These are phyloP conservation scores for Diglossa cyanea DNA, from an alignment of 2,797 vertebrate genomes.

Conservation along the genomic window DNA sequence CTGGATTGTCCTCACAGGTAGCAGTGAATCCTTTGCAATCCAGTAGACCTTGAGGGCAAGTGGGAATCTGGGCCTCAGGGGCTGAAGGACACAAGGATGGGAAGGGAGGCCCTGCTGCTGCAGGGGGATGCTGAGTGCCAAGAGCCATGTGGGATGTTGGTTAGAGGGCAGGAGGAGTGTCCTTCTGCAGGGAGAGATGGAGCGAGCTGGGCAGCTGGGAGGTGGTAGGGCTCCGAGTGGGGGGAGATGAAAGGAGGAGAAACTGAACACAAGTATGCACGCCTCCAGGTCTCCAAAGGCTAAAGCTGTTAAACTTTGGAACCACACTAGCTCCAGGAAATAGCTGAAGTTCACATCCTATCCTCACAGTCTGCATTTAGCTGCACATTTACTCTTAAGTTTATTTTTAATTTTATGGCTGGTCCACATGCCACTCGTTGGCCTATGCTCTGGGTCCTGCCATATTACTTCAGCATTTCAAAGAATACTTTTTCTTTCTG, in stretches of 20 bases:
- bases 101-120: background rate
- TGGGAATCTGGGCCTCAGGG: rapidly evolving
- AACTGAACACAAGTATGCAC: conserved; percentile 62
- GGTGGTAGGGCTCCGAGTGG: background rate
- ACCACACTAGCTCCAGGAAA: conserved; percentile 60
- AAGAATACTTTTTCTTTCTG: background rate
- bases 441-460: background rate
- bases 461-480: background rate
- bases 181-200: background rate
- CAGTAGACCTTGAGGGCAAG: background rate
- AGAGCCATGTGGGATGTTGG: rapidly evolving
- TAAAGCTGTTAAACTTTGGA: conserved; percentile 67
- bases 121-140: rapidly evolving
- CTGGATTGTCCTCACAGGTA: background rate
- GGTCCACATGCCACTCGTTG: background rate
- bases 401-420: conserved; percentile 66
- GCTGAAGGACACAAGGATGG: background rate
- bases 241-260: conserved; percentile 66
- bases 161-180: background rate
- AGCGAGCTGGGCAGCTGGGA: conserved; percentile 44
- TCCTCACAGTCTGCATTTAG: conserved; percentile 63
- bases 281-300: conserved; percentile 68
- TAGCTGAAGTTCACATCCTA: conserved; percentile 67
- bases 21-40: background rate
- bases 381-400: conserved; percentile 39